A percentile compares a stretch with the other conserved stretches of the same genome.
Evolutionary conservation across 2,888 invertebrate genomes (phyloP).

Genomic region (Xestoiulus laeticollis): DNA sequence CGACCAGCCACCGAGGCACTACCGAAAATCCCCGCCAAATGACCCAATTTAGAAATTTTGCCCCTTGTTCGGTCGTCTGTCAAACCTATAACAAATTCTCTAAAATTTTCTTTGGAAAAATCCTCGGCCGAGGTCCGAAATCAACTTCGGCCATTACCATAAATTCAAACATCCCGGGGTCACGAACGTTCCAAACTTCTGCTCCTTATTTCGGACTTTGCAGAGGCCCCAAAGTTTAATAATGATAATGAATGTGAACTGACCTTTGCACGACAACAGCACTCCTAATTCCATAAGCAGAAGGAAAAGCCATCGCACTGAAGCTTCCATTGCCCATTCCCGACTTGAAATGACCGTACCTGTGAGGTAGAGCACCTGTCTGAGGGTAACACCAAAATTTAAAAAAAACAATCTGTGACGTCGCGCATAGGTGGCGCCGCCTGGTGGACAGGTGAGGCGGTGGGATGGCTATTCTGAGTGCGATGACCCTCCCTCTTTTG

Average conservation of each 20-base stretch:
- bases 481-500: background rate
- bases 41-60: background rate
- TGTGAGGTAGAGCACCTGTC: background rate
- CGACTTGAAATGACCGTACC: constrained; percentile 10
- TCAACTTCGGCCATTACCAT: background rate
- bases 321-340: constrained; percentile 48
- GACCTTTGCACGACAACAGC: constrained; percentile 29
- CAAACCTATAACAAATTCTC: too few species aligned
- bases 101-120: background rate
- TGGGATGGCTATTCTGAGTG: background rate
- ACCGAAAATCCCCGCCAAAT: background rate
- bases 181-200: background rate
- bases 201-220: background rate
- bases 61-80: background rate
- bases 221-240: too few species aligned
- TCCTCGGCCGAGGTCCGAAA: background rate
- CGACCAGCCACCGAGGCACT: constrained; percentile 7
- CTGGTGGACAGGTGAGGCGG: background rate
- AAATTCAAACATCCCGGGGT: background rate
- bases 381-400: background rate
- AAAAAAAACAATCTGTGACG: background rate
- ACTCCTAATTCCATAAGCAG: constrained; percentile 42
- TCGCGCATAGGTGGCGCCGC: background rate
- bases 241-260: background rate
- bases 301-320: constrained; percentile 44